Evolutionary conservation across 2,113 vertebrate genomes (phyloP), one percentile per base, ranked within the genome.

Genomic region (Sinocyclocheilus rhinocerous): DNA sequence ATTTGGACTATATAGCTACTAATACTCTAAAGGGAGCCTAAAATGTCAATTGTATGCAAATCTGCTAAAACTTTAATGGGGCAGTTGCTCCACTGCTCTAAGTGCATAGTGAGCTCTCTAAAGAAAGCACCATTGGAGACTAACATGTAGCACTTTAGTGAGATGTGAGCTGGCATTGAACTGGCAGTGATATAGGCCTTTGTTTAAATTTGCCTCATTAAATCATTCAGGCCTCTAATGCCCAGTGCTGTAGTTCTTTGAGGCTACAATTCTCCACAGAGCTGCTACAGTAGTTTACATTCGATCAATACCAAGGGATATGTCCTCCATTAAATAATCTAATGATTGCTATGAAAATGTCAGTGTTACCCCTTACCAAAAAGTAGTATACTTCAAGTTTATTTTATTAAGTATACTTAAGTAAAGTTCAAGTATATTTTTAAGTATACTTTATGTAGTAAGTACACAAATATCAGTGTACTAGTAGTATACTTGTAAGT

Each of bases 21-120:
- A 67, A 45, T 4, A 67, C n/a, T 82, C 45, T 33, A 15, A 63
- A 13, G 26, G 18, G 80, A 69, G 13, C 63, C 16, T 59, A 73
- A 73, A 83, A 84, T 84, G 81, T 73, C 81, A 84, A 73, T 57
- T 84, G 69, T 16, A 73, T 73, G 81, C 69, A 73, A 84, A 84
- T 84, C 69, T 59, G 50, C 33, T 24, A 57, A 55, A 59, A 39
- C 29, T 84, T 16, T 73, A 24, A 42, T 70, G 10, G 48, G n/a
- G 48, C 48, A 26, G 52, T 52, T 69, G 16, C 24, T 13, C 16
- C 45, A 39, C 29, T 59, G 48, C 67, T 83, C 29, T 33, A 59
- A 83, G 81, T 8, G 22, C 20, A 67, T 10, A 73, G 29, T 24
- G 50, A n/a, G 33, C 61, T 50, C 39, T 81, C 33, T 4, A 81